phyloP scores from a whole-genome alignment of 2,888 invertebrate species.

The Andrena minutula region DNA sequence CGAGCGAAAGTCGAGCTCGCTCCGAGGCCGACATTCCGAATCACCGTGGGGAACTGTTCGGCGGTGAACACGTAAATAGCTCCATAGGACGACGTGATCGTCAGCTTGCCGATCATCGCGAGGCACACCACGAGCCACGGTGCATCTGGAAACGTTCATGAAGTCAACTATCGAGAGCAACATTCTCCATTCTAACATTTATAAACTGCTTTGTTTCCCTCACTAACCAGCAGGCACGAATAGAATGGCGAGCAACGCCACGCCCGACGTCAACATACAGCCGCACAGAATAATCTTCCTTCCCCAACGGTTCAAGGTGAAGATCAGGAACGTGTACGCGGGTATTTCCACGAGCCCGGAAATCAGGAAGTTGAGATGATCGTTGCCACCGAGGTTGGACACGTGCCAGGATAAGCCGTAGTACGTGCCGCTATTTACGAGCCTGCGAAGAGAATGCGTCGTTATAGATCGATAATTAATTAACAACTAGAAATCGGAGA shows the following conservation, averaged over 20 bases:
- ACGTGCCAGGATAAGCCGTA: conserved; percentile 93
- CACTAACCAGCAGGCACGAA: conserved; percentile 87
- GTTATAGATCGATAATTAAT: not conserved
- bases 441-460: conserved; percentile 83
- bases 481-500: no score
- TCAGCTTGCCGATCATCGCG: conserved; percentile 90
- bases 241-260: conserved; percentile 87
- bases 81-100: conserved; percentile 91
- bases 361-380: conserved; percentile 90
- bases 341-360: conserved; percentile 92
- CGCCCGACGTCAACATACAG: conserved; percentile 89
- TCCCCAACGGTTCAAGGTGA: conserved; percentile 90
- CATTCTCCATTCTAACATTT: not conserved
- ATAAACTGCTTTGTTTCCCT: not conserved
- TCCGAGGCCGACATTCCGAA: conserved; percentile 88
- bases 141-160: conserved; percentile 82
- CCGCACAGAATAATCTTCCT: conserved; percentile 89
- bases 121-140: conserved; percentile 87
- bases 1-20: conserved; percentile 88
- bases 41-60: conserved; percentile 91
- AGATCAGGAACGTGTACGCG: conserved; percentile 88
- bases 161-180: not conserved
- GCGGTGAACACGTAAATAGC: conserved; percentile 91
- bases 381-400: conserved; percentile 90
- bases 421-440: conserved; percentile 92